phyloP scores from a whole-genome alignment of 2,113 vertebrate genomes.

The Colinus virginianus region DNA sequence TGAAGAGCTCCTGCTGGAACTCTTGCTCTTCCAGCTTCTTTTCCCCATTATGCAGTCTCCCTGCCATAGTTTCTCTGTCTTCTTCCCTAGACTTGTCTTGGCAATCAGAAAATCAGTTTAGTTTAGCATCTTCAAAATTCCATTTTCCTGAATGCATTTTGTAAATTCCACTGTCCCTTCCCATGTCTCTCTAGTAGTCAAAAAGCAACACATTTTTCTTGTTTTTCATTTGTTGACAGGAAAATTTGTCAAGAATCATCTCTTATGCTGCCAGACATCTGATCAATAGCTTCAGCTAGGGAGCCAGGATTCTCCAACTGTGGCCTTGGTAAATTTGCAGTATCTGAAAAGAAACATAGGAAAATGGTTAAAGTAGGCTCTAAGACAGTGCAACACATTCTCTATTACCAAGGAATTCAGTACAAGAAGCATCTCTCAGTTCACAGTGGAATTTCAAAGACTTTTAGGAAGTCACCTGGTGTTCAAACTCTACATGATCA shows the following conservation, averaged over 20 bases:
- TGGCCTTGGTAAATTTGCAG: constrained; percentile 6
- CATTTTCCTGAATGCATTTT: constrained; percentile 33
- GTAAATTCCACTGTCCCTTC: constrained; percentile 63
- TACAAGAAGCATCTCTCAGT: constrained; percentile 21
- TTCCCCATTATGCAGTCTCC: constrained; percentile 66
- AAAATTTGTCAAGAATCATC: constrained; percentile 61
- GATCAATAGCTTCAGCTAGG: constrained; percentile 55
- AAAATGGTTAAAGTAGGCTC: constrained; percentile 38
- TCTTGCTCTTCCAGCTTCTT: constrained; percentile 69
- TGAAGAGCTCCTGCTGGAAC: constrained; percentile 69
- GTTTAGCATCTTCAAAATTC: constrained; percentile 53
- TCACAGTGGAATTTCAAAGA: constrained; percentile 38
- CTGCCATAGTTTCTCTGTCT: constrained; percentile 68
- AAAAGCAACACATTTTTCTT: constrained; percentile 56
- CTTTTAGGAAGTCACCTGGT: constrained; percentile 47
- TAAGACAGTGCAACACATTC: neutral
- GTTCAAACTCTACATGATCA: constrained; percentile 6
- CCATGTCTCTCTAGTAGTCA: constrained; percentile 63
- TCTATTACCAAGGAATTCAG: neutral
- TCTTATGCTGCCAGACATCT: constrained; percentile 48
- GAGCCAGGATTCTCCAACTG: constrained; percentile 54
- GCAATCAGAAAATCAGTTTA: constrained; percentile 65
- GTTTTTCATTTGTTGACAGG: constrained; percentile 55
- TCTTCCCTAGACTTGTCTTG: constrained; percentile 69
- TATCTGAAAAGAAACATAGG: constrained; percentile 70